These are phyloP conservation scores for Notodonta ziczac DNA, from an alignment of 2,888 invertebrate genomes.

Conservation along the genomic window DNA sequence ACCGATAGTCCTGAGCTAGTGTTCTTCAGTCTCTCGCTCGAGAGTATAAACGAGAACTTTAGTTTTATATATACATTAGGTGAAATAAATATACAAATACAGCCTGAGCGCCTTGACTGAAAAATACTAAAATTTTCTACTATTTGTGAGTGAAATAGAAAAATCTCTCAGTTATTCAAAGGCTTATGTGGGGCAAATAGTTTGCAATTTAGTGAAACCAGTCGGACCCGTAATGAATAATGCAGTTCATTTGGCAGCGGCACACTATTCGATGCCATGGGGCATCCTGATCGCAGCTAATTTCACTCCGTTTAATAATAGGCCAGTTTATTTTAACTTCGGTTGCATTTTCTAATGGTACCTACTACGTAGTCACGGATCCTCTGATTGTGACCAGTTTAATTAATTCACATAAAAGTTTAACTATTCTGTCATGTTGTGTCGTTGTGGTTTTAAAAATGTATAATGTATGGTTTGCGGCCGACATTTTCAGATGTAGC, in stretches of 20 bases:
- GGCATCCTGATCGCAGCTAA: constrained; percentile 48
- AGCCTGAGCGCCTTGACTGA: too few relatives aligned
- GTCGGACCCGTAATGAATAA: constrained; percentile 43
- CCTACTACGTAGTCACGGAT: constrained; percentile 10
- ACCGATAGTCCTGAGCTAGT: too few relatives aligned
- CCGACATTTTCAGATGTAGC: too few relatives aligned
- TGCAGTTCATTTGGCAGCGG: constrained; percentile 43
- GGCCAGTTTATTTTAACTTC: constrained; percentile 42
- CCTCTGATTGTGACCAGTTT: constrained; percentile 21
- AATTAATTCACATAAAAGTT: constrained; percentile 30
- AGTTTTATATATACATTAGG: too few relatives aligned
- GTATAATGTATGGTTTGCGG: too few relatives aligned
- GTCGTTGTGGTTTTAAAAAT: too few relatives aligned
- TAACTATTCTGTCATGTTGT: constrained; percentile 19
- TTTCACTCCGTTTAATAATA: constrained; percentile 40
- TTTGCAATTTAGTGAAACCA: constrained; percentile 36
- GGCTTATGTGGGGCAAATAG: constrained; percentile 25
- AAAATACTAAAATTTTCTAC: too few relatives aligned
- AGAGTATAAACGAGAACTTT: too few relatives aligned
- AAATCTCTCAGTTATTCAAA: not conserved
- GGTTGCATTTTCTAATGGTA: constrained; percentile 27
- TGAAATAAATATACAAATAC: too few relatives aligned
- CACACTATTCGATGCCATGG: constrained; percentile 42
- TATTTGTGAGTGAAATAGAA: too few relatives aligned
- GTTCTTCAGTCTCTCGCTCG: too few relatives aligned